phyloP scores from a whole-genome alignment of 2,888 invertebrate species.

The Steromphala cineraria region DNA sequence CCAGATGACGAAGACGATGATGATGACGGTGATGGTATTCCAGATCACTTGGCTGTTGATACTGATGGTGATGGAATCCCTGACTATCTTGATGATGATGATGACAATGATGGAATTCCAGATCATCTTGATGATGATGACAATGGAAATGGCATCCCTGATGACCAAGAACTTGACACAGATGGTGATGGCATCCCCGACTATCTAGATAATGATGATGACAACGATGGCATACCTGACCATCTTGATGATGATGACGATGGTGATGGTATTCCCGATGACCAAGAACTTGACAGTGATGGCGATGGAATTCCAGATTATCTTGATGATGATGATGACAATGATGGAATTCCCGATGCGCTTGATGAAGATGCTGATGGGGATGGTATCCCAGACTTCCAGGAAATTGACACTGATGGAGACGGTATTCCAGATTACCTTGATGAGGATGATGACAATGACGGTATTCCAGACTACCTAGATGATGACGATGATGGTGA shows the following conservation, averaged over 20 bases:
- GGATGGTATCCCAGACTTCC: constrained; percentile 67
- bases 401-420: constrained; percentile 61
- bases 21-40: constrained; percentile 64
- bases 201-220: constrained; percentile 56
- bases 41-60: constrained; percentile 55
- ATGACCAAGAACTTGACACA: constrained; percentile 56
- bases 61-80: constrained; percentile 65
- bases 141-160: constrained; percentile 68
- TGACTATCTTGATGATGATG: constrained; percentile 60
- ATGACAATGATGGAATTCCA: constrained; percentile 65
- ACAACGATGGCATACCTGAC: constrained; percentile 70
- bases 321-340: constrained; percentile 59
- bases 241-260: constrained; percentile 61
- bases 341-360: constrained; percentile 55
- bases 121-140: constrained; percentile 52
- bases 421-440: constrained; percentile 64
- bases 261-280: constrained; percentile 66
- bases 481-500: constrained; percentile 57
- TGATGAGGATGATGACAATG: constrained; percentile 61
- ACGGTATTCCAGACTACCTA: constrained; percentile 56
- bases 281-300: constrained; percentile 51
- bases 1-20: constrained; percentile 58
- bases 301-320: constrained; percentile 61
- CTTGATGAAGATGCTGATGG: constrained; percentile 61
- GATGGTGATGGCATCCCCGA: constrained; percentile 67